Evolutionary conservation across 30 jellyfish, hydroid and myxozoan species (phyloP).

Genomic region (Aurelia aurita): DNA sequence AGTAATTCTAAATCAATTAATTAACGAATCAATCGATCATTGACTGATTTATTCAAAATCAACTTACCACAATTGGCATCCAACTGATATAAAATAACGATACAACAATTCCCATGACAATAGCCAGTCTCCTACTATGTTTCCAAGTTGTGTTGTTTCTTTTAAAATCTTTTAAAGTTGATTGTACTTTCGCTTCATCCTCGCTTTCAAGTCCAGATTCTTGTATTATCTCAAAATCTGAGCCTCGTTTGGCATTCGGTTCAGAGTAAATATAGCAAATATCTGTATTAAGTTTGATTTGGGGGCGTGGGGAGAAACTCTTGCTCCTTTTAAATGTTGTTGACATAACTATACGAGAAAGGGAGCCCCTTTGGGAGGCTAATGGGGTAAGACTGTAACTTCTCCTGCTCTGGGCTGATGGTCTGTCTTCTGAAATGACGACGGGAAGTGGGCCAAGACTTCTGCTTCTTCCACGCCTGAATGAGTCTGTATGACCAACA

Average conservation of each 20-base stretch:
- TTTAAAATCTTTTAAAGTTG: constrained; percentile 55
- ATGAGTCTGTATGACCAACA: not conserved
- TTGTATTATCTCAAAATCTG: constrained; percentile 24
- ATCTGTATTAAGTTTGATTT: not conserved
- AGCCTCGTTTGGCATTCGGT: constrained; percentile 44
- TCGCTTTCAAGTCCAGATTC: constrained; percentile 25
- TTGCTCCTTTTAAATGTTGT: constrained; percentile 14
- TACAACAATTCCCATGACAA: constrained; percentile 82
- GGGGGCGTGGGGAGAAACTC: constrained; percentile 23
- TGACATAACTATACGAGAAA: constrained; percentile 3
- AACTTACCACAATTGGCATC: constrained; percentile 87
- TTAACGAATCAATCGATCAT: not conserved
- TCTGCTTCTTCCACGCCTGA: constrained; percentile 7
- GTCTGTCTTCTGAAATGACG: not conserved
- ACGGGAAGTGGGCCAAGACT: constrained; percentile 6
- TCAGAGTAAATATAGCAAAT: not conserved
- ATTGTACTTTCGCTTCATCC: constrained; percentile 58
- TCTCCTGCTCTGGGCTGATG: not conserved
- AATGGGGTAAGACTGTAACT: constrained; percentile 51
- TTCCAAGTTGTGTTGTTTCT: constrained; percentile 62
- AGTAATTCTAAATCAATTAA: too few relatives aligned
- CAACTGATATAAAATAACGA: constrained; percentile 69
- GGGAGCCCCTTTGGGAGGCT: constrained; percentile 35
- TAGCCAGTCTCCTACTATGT: constrained; percentile 65
- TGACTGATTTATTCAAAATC: not conserved